Conservation (phyloP, 2,113 vertebrate genomes). For the Festucalex cinctus region DNA sequence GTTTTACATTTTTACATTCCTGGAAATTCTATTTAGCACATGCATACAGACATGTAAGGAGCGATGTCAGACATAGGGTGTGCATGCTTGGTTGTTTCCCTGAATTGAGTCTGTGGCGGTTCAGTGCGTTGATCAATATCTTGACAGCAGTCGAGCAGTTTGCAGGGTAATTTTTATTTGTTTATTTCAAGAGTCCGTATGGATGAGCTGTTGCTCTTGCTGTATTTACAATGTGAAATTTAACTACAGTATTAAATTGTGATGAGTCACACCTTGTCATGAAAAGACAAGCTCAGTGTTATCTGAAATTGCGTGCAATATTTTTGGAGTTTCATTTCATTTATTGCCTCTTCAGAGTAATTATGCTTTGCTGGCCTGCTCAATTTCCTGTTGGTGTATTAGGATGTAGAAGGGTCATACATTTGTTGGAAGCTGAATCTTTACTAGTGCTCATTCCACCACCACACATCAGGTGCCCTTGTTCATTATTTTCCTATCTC, state of each 20-base stretch:
- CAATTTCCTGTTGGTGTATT: conserved; percentile 10
- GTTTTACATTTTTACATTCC: too few relatives aligned
- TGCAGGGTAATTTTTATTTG: not conserved
- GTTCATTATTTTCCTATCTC: conserved; percentile 1
- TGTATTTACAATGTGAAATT: not conserved
- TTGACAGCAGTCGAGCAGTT: not conserved
- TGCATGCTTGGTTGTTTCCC: too few relatives aligned
- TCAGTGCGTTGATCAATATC: not conserved
- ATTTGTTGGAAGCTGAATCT: conserved; percentile 8
- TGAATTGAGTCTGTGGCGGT: not conserved
- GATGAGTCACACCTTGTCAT: too few relatives aligned
- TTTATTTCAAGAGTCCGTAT: not conserved
- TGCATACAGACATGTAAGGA: too few relatives aligned
- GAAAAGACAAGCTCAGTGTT: too few relatives aligned
- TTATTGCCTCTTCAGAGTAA: too few relatives aligned
- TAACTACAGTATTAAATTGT: not conserved
- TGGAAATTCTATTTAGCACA: too few relatives aligned
- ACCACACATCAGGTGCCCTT: conserved; percentile 20
- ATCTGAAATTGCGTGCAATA: too few relatives aligned
- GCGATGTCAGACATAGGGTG: too few relatives aligned
- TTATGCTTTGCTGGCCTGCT: too few relatives aligned
- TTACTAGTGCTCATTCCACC: conserved; percentile 7
- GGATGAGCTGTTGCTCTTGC: not conserved
- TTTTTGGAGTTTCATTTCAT: too few relatives aligned
- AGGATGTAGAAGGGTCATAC: conserved; percentile 11